These are phyloP conservation scores for Stenopsyche tienmushanensis DNA, from an alignment of 1,140 invertebrate species.

Conservation along the genomic window DNA sequence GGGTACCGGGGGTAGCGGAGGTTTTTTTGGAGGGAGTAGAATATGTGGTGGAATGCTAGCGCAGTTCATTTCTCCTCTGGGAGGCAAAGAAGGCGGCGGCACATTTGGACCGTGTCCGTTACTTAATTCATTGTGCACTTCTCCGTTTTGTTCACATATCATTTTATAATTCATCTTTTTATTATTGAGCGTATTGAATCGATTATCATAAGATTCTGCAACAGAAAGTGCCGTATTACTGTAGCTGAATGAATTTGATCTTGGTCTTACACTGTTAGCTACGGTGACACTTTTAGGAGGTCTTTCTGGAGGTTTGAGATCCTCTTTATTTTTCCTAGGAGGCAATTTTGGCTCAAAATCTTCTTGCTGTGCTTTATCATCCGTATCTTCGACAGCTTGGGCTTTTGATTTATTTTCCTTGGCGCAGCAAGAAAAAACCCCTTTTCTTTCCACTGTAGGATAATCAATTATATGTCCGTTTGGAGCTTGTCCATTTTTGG, in stretches of 20 bases:
- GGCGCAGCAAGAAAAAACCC: constrained; percentile 66
- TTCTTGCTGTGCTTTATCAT: constrained; percentile 42
- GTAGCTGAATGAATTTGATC: constrained; percentile 58
- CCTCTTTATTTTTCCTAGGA: constrained; percentile 58
- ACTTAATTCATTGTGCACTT: constrained; percentile 37
- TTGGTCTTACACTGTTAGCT: constrained; percentile 55
- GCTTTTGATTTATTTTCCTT: constrained; percentile 58
- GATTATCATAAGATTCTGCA: constrained; percentile 51
- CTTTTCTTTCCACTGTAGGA: constrained; percentile 65
- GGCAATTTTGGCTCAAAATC: constrained; percentile 57
- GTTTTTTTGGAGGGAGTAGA: constrained; percentile 65
- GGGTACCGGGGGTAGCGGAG: constrained; percentile 68
- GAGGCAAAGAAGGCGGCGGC: constrained; percentile 56
- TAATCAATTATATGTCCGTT: constrained; percentile 62
- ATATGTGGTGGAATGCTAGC: constrained; percentile 61
- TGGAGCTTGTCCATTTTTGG: constrained; percentile 47
- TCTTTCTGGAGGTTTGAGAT: constrained; percentile 57
- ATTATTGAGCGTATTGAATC: constrained; percentile 54
- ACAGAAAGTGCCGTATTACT: constrained; percentile 49
- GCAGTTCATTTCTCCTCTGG: constrained; percentile 52
- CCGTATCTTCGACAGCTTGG: constrained; percentile 46
- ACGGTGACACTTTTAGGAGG: constrained; percentile 59
- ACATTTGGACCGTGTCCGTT: constrained; percentile 36
- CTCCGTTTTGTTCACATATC: constrained; percentile 51
- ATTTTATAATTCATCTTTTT: constrained; percentile 53